Percentiles rank a stretch among this genome's conserved stretches.
phyloP scores from a whole-genome alignment of 2,113 vertebrate genomes.

The Pteronura brasiliensis region DNA sequence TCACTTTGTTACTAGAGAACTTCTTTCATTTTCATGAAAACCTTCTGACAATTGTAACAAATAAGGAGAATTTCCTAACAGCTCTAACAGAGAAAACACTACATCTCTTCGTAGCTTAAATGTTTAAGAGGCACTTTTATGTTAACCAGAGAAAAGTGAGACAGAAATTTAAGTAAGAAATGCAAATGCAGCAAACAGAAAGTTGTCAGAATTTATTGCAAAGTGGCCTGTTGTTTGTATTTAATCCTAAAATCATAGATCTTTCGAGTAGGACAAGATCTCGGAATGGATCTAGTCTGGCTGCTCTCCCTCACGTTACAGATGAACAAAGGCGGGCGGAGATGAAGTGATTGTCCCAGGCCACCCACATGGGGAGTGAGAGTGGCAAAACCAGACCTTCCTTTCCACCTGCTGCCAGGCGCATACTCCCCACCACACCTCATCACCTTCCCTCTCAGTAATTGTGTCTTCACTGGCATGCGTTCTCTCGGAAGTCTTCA shows the following conservation, averaged over 20 bases:
- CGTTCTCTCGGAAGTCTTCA: not conserved
- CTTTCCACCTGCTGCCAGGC: not conserved
- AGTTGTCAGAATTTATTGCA: not conserved
- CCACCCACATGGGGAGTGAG: slow-evolving; percentile 39
- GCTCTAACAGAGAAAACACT: not conserved
- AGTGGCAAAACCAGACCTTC: slow-evolving; percentile 21
- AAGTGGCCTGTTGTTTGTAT: not conserved
- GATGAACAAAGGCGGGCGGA: not conserved
- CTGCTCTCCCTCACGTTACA: not conserved
- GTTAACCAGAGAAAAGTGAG: not conserved
- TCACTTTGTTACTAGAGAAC: not conserved
- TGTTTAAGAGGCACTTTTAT: not conserved
- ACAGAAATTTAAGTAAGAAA: not conserved
- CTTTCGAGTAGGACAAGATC: not conserved
- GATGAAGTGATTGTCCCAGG: not conserved
- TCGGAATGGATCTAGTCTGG: not conserved
- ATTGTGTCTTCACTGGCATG: not conserved
- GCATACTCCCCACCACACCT: not conserved
- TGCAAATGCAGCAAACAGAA: not conserved
- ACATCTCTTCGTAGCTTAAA: not conserved
- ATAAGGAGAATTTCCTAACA: not conserved
- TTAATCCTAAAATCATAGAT: not conserved
- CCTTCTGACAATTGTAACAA: not conserved
- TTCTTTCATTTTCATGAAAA: not conserved
- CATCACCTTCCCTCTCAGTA: not conserved